A percentile compares a stretch with the other conserved stretches of the same genome.
phyloP scores from a whole-genome alignment of 2,797 vertebrate genomes.

The Poeciliopsis infans region DNA sequence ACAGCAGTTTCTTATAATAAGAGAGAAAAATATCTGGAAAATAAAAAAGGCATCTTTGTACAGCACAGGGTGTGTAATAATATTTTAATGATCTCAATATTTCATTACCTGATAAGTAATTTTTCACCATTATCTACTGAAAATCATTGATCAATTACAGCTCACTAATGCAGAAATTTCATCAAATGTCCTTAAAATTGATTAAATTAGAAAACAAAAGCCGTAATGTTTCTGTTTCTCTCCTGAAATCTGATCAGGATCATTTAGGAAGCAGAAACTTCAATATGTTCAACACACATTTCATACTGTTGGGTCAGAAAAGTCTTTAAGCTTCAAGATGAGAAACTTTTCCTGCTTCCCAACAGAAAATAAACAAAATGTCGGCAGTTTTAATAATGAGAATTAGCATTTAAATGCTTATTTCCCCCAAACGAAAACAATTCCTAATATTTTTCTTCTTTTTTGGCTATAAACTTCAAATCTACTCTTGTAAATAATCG shows the following conservation, averaged over 20 bases:
- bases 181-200: not conserved
- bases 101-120: not conserved
- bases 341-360: not conserved
- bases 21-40: conserved; percentile 52
- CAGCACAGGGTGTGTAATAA: conserved; percentile 35
- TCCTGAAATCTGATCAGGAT: not conserved
- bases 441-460: not conserved
- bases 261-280: not conserved
- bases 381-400: not conserved
- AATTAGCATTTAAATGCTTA: not conserved
- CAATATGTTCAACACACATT: not conserved
- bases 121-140: not conserved
- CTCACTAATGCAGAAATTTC: not conserved
- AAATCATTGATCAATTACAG: not conserved
- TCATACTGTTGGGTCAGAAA: not conserved
- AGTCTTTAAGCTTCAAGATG: not conserved
- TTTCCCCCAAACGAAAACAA: not conserved
- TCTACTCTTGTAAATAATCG: not conserved
- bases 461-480: not conserved
- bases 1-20: conserved; percentile 61
- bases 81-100: not conserved
- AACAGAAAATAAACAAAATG: not conserved
- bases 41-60: conserved; percentile 45
- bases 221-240: not conserved
- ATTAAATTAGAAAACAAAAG: not conserved